Evolutionary conservation across 2,113 vertebrate species (phyloP), one percentile per base, ranked within the genome.

Genomic region (Puffinus mauretanicus): DNA sequence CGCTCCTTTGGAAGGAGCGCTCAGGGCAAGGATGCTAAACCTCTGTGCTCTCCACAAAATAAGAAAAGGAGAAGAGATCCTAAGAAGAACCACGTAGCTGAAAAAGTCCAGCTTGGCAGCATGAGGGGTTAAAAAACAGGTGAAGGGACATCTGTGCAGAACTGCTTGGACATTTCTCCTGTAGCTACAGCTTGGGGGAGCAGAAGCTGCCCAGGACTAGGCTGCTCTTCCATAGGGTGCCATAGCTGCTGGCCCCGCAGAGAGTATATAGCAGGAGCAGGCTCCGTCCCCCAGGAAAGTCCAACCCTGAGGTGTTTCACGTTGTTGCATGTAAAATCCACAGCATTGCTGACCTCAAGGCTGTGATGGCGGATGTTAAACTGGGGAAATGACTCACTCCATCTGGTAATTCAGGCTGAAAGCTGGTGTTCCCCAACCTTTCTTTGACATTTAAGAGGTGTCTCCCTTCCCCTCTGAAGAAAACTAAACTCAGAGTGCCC

Each of bases 261-360:
- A 15, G 13, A 16, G 20, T 34, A 8, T 6, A 2, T 3, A 47
- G 19, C 29, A 82, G 49, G 26, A 82, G 27, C 19, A 47, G 46
- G 60, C 42, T 66, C 30, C 16, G 12, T 51, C 11, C 36, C 40
- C 21, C 58, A 32, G 65, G 47, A 55, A 82, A 34, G 57, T 60
- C 69, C 77, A 79, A 1, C 44, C 47, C 7, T 0, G 1, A 38
- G 27, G 24, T 1, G 1, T 80, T 77, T 16, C 0, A 0, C 11
- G 0, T 87, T 19, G 5, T 14, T 26, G 29, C 3, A 1, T 1
- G 21, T 79, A 42, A 90, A 73, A 62, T 54, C 58, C 2, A 5
- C 0, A 0, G 6, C 14, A 4, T 9, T 73, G 54, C 82, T 93
- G 75, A 82, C 65, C 49, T 87, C 34, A 44, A 38, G 51, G 60